Evolutionary conservation across 2,888 invertebrate species (phyloP), one percentile per base, ranked within the genome.

Genomic region (Andrena praecox): DNA sequence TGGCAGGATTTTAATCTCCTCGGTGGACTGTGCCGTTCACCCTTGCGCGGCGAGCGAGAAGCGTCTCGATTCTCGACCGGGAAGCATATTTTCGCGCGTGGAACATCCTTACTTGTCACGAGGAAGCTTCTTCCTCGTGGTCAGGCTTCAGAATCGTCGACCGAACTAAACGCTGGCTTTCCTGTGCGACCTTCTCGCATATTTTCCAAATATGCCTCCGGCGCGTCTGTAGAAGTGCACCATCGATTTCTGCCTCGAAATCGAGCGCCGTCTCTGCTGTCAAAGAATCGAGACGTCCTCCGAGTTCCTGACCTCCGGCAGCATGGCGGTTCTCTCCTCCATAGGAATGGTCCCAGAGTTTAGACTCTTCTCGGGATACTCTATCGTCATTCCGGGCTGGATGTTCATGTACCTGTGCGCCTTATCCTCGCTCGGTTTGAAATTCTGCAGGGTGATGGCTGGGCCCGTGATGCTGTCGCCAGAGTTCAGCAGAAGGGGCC

Each of bases 391-490:
- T 20, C 90, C 89, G 0, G 91, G 92, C 56, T 92, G 91, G 7
- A 93, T 74, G 68, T 93, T 93, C 10, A 93, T 89, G 76, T 93
- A 93, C 48, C 88, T 88, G 48, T 85, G 89, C n/a, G 80, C 27
- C 0, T 72, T 62, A 0, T 80, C 81, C 1, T 88, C 83, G 6
- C 83, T 77, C 2, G 33, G 66, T 2, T 82, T 64, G 52, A 77
- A 74, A 54, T 75, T 73, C 8, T 74, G 78, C 0, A 79, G 62
- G 12, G 70, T 54, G 12, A 62, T 7, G 2, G 12, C 29, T 12
- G 42, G 56, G 0, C 33, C 68, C 52, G 31, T 29, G 1, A 68
- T 31, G 5, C 64, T 31, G 4, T 66, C 64, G 0, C 56, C 59
- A 2, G 68, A 27, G 10, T 70, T 64, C 42, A 72, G 54, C 31